These are phyloP conservation scores for Haplochromis vanheusdeni DNA, from an alignment of 2,113 vertebrate species.

Conservation along the genomic window DNA sequence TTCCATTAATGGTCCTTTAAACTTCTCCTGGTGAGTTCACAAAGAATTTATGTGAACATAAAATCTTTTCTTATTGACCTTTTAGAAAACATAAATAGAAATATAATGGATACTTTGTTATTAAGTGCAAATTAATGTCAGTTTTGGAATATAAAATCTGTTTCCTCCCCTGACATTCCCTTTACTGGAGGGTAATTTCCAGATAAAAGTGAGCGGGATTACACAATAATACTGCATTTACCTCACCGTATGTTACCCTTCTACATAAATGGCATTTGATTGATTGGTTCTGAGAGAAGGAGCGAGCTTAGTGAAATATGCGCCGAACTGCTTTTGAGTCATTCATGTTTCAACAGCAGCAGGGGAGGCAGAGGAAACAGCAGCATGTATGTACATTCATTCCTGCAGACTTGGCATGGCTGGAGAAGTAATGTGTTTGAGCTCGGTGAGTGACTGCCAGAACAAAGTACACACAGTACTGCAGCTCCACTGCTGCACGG, in stretches of 20 bases:
- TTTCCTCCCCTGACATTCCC: conserved; percentile 2
- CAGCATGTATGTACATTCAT: conserved; percentile 66
- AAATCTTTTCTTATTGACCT: background rate
- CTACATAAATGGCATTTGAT: conserved; percentile 31
- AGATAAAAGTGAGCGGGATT: conserved; percentile 8
- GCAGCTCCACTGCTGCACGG: background rate
- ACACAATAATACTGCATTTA: background rate
- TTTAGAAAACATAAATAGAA: background rate
- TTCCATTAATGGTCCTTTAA: background rate
- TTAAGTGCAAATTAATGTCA: conserved; percentile 42
- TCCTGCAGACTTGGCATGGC: conserved; percentile 42
- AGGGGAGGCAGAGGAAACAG: conserved; percentile 45
- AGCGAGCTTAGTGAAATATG: conserved; percentile 48
- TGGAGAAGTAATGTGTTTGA: conserved; percentile 58
- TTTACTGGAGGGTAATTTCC: conserved; percentile 9
- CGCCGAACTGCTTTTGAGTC: conserved; percentile 50
- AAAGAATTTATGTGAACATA: conserved; percentile 13
- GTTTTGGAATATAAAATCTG: background rate
- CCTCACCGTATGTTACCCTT: conserved; percentile 5
- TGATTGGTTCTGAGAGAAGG: conserved; percentile 19
- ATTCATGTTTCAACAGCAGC: conserved; percentile 60
- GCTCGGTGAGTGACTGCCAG: conserved; percentile 45
- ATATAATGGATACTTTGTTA: conserved; percentile 12
- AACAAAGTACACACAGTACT: conserved; percentile 29
- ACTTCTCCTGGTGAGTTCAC: conserved; percentile 4